phyloP scores from a whole-genome alignment of 2,888 invertebrate species.

The Chrysodeixis includens region DNA sequence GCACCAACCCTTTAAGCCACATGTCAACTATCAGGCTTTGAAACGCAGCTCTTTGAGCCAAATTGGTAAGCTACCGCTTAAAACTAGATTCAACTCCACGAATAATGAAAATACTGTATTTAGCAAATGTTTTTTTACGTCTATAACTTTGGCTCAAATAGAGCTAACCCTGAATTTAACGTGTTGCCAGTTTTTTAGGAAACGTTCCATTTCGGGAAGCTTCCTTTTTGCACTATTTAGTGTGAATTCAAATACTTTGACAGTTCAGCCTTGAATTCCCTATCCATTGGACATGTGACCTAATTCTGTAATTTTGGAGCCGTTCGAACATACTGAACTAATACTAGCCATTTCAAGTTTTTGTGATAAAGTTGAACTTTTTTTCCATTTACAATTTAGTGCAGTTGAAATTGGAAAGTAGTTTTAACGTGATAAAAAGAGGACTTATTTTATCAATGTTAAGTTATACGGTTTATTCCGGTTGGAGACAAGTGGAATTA shows the following conservation, averaged over 20 bases:
- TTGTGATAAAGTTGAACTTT: not conserved
- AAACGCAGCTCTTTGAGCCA: conserved; percentile 21
- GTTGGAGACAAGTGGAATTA: too few species aligned
- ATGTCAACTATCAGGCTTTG: conserved; percentile 16
- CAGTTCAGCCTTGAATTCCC: conserved; percentile 1
- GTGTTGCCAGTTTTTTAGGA: not conserved
- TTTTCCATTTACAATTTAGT: not conserved
- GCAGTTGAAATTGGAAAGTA: not conserved
- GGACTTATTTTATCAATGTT: too few species aligned
- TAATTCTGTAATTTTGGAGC: not conserved
- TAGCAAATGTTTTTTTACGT: too few species aligned
- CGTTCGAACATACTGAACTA: not conserved
- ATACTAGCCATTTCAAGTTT: not conserved
- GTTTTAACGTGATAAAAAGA: not conserved
- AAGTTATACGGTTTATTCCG: too few species aligned
- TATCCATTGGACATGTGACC: not conserved
- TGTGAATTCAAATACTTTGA: not conserved
- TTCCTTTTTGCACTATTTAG: not conserved
- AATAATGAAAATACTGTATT: not conserved
- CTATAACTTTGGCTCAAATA: not conserved
- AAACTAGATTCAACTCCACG: not conserved
- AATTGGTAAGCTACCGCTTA: conserved; percentile 21
- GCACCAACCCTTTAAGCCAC: not conserved
- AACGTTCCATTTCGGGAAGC: not conserved
- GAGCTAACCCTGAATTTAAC: not conserved